phyloP scores from a whole-genome alignment of 1,140 invertebrate genomes.

The Pseudomyrmex sp. region DNA sequence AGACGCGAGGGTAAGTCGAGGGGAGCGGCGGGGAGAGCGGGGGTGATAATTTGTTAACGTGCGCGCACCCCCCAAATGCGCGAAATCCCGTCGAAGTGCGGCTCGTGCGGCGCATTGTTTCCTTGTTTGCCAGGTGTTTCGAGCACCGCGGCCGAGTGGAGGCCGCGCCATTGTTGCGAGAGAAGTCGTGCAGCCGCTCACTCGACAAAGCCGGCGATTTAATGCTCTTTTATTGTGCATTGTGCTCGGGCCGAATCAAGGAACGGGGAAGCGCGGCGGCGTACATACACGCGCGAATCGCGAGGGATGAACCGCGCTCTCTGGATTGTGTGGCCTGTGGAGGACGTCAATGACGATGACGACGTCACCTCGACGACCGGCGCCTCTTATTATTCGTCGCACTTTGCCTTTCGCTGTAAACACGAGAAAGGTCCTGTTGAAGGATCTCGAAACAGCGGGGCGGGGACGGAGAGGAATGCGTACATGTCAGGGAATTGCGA shows the following conservation, averaged over 20 bases:
- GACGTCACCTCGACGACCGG: conserved; percentile 23
- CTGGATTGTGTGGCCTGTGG: conserved; percentile 35
- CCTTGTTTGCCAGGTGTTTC: conserved; percentile 85
- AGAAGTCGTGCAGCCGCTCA: conserved; percentile 81
- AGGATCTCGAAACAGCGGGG: neutral
- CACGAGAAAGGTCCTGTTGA: neutral
- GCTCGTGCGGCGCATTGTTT: conserved; percentile 82
- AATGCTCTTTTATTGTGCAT: conserved; percentile 86
- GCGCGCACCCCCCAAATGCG: conserved; percentile 81
- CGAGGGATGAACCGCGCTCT: conserved; percentile 55
- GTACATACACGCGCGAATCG: conserved; percentile 42
- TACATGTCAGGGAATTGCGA: neutral
- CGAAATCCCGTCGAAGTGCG: conserved; percentile 82
- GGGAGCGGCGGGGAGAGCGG: conserved; percentile 39
- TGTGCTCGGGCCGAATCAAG: conserved; percentile 78
- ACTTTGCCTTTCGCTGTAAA: conserved; percentile 2
- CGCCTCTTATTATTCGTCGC: conserved; percentile 25
- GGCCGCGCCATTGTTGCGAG: conserved; percentile 81
- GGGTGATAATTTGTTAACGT: conserved; percentile 83
- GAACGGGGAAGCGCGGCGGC: conserved; percentile 46
- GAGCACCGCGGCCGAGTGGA: conserved; percentile 79
- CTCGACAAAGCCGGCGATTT: conserved; percentile 83
- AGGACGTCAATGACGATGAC: conserved; percentile 53
- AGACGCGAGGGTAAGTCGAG: neutral
- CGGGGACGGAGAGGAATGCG: neutral